Evolutionary conservation across 1,140 invertebrate species (phyloP).

Genomic region (Sogatella furcifera): DNA sequence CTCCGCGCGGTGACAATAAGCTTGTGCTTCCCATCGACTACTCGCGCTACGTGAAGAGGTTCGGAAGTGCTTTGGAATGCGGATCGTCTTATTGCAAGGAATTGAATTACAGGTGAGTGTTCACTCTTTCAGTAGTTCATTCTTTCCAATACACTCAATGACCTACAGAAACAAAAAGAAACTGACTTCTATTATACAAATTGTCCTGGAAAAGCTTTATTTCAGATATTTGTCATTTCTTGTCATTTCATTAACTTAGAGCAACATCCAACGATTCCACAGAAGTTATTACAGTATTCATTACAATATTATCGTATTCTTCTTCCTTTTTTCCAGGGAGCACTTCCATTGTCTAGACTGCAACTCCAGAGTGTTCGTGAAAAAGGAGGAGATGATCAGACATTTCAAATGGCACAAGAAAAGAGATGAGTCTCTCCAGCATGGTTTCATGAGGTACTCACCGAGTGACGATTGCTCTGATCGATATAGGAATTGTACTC

Average conservation of each 20-base stretch:
- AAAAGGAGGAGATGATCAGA: slow-evolving; percentile 97
- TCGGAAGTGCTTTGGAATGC: slow-evolving; percentile 60
- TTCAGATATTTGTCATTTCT: no score
- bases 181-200: no score
- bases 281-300: no score
- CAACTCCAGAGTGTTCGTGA: slow-evolving; percentile 76
- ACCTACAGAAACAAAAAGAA: no score
- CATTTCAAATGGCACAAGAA: slow-evolving; percentile 99
- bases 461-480: slow-evolving; percentile 84
- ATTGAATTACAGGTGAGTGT: slow-evolving; percentile 50
- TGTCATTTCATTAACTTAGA: no score
- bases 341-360: slow-evolving; percentile 96
- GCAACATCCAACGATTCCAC: no score
- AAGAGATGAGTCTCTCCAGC: slow-evolving; percentile 88
- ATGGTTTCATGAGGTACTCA: slow-evolving; percentile 92
- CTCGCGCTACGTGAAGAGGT: slow-evolving; percentile 71
- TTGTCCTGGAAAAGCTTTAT: no score
- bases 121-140: no score
- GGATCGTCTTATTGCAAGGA: slow-evolving; percentile 70
- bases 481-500: slow-evolving; percentile 68
- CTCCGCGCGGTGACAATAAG: slow-evolving; percentile 12
- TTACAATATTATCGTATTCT: neutral
- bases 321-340: slow-evolving; percentile 46
- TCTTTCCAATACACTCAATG: no score
- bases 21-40: slow-evolving; percentile 46